Conservation (phyloP, 2,888 invertebrate species). For the Spisula subtruncata region DNA sequence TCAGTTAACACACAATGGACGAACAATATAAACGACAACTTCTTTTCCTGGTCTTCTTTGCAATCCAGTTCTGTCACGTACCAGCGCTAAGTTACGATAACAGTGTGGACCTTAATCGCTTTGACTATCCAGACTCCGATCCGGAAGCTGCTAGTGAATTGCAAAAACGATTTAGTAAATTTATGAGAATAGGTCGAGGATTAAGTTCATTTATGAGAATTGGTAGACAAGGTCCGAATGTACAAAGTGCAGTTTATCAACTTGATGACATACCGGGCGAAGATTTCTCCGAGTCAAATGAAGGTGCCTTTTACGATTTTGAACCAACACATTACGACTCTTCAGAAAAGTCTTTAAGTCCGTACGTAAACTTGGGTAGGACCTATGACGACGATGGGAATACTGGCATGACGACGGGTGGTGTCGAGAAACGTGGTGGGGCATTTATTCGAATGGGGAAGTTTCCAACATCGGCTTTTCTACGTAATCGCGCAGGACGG, state of each 20-base stretch:
- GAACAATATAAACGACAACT: slow-evolving; percentile 20
- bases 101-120: slow-evolving; percentile 11
- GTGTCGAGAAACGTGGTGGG: slow-evolving; percentile 55
- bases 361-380: slow-evolving; percentile 65
- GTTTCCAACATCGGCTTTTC: slow-evolving; percentile 72
- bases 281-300: slow-evolving; percentile 30
- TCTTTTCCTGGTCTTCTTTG: neutral
- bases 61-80: slow-evolving; percentile 16
- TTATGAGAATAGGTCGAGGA: slow-evolving; percentile 71
- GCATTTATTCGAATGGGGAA: slow-evolving; percentile 76
- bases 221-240: slow-evolving; percentile 59
- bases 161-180: slow-evolving; percentile 68
- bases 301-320: slow-evolving; percentile 30
- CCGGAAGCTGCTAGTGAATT: neutral
- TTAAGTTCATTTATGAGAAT: slow-evolving; percentile 74
- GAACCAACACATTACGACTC: slow-evolving; percentile 20
- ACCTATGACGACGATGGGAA: slow-evolving; percentile 10
- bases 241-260: slow-evolving; percentile 25
- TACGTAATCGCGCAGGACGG: slow-evolving; percentile 63
- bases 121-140: slow-evolving; percentile 15
- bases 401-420: neutral
- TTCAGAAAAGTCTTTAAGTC: slow-evolving; percentile 37
- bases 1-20: slow-evolving; percentile 29
- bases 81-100: slow-evolving; percentile 10
- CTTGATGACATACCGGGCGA: slow-evolving; percentile 35